Conservation (phyloP, 2,888 invertebrate genomes). For the Cheiracanthium punctorium region DNA sequence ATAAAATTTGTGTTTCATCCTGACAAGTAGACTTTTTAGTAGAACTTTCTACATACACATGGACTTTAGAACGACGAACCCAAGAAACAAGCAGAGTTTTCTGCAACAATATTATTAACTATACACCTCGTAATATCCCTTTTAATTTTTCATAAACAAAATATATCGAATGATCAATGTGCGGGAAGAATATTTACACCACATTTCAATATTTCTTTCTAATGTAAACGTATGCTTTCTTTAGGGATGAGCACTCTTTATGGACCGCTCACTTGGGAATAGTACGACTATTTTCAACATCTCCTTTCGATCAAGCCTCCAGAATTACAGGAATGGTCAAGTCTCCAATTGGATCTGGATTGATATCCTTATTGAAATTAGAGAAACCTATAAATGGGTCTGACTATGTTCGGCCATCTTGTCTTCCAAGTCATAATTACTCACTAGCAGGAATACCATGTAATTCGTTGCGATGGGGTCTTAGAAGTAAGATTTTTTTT, state of each 20-base stretch:
- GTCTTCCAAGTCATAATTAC: constrained; percentile 64
- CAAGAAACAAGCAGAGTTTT: no score
- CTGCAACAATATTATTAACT: no score
- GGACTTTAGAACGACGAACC: no score
- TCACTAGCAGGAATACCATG: constrained; percentile 57
- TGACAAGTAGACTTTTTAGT: no score
- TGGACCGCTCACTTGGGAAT: constrained; percentile 55
- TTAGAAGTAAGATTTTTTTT: constrained; percentile 59
- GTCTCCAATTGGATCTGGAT: constrained; percentile 57
- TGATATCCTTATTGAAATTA: constrained; percentile 53
- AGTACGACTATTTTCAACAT: constrained; percentile 45
- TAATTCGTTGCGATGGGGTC: constrained; percentile 54
- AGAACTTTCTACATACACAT: no score
- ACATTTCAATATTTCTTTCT: no score
- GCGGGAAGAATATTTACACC: no score
- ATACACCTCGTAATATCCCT: no score
- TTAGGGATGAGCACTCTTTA: constrained; percentile 48
- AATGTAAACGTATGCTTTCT: no score
- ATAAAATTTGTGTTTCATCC: no score
- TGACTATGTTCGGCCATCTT: constrained; percentile 64
- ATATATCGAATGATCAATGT: no score
- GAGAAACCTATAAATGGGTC: constrained; percentile 58
- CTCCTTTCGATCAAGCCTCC: constrained; percentile 64
- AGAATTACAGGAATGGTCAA: constrained; percentile 60
- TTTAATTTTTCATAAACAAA: no score